Percentiles rank a stretch among this genome's conserved stretches.
phyloP scores from a whole-genome alignment of 2,888 invertebrate species.

The Nematopogon swammerdamellus region DNA sequence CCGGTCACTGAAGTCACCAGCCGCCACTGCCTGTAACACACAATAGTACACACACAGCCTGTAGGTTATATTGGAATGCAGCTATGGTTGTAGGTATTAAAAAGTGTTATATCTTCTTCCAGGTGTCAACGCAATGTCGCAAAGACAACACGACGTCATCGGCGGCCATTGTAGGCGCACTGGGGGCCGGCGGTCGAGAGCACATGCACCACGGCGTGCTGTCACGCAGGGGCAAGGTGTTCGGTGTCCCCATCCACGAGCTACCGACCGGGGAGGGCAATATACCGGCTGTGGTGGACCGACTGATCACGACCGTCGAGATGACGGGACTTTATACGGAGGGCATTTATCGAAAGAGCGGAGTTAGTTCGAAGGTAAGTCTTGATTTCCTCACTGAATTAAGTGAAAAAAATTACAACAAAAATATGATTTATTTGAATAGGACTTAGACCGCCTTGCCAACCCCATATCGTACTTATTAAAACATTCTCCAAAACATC shows the following conservation, averaged over 20 bases:
- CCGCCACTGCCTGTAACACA: too few relatives aligned
- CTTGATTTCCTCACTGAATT: too few relatives aligned
- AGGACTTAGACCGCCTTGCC: too few relatives aligned
- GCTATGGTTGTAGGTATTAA: too few relatives aligned
- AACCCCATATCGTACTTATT: too few relatives aligned
- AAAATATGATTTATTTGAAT: too few relatives aligned
- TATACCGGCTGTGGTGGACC: slow-evolving; percentile 85
- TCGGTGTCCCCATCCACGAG: slow-evolving; percentile 75
- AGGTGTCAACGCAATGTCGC: slow-evolving; percentile 44
- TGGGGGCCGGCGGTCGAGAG: slow-evolving; percentile 48
- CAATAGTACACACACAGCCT: too few relatives aligned
- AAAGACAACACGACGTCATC: slow-evolving; percentile 34
- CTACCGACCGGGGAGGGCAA: slow-evolving; percentile 73
- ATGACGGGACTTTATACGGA: slow-evolving; percentile 89
- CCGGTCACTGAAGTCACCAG: too few relatives aligned
- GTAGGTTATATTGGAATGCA: too few relatives aligned
- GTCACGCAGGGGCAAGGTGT: slow-evolving; percentile 56
- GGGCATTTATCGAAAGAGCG: slow-evolving; percentile 91
- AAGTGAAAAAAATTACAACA: too few relatives aligned
- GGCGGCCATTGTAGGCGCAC: slow-evolving; percentile 46
- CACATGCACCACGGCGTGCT: slow-evolving; percentile 36
- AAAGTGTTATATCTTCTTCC: too few relatives aligned
- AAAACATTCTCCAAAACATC: too few relatives aligned
- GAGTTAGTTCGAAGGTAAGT: slow-evolving; percentile 70
- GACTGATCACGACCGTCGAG: slow-evolving; percentile 86